Conservation (phyloP, 1,140 invertebrate species). For the Dendroctonus valens region DNA sequence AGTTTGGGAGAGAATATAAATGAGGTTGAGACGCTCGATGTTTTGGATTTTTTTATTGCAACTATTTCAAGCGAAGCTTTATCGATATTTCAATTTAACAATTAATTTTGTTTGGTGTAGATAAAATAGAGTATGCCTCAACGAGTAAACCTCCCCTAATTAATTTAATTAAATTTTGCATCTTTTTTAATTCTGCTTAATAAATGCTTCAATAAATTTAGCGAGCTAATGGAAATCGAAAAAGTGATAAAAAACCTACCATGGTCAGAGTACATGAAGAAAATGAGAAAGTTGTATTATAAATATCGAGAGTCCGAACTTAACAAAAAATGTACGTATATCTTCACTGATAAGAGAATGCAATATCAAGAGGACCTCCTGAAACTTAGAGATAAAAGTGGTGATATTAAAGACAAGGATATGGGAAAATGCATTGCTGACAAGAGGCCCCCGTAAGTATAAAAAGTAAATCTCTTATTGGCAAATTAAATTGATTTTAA, state of each 20-base stretch:
- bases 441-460: too few relatives aligned
- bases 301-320: constrained; percentile 8
- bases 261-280: constrained; percentile 35
- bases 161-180: too few relatives aligned
- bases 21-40: too few relatives aligned
- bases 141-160: too few relatives aligned
- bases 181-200: constrained; percentile 14
- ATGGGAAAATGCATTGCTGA: background rate
- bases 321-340: constrained; percentile 16
- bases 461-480: too few relatives aligned
- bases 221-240: constrained; percentile 37
- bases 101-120: too few relatives aligned
- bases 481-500: too few relatives aligned
- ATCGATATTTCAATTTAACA: too few relatives aligned
- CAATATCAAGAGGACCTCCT: constrained; percentile 24
- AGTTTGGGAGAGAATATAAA: too few relatives aligned
- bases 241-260: constrained; percentile 29
- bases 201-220: constrained; percentile 14
- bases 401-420: constrained; percentile 11
- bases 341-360: constrained; percentile 22
- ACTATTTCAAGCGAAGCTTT: too few relatives aligned
- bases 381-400: constrained; percentile 19
- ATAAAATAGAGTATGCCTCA: too few relatives aligned
- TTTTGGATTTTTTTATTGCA: too few relatives aligned
- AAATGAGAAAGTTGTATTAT: constrained; percentile 28